These are phyloP conservation scores for Portunus trituberculatus DNA, from an alignment of 1,140 invertebrate species.

Conservation along the genomic window DNA sequence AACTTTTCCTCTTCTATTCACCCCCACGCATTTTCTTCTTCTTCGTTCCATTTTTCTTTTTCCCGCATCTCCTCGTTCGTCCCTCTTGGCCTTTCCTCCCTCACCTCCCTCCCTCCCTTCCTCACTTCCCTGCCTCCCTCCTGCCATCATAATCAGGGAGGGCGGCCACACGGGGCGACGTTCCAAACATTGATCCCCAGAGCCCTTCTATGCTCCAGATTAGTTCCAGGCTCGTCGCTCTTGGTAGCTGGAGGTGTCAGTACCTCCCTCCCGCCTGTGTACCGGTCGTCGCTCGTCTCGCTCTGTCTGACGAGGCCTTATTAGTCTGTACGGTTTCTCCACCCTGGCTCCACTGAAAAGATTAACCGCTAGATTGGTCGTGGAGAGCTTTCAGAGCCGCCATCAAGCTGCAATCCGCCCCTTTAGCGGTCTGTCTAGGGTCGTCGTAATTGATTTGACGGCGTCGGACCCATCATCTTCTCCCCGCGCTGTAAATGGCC, in stretches of 20 bases:
- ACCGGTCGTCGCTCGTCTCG: neutral
- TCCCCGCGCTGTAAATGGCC: neutral
- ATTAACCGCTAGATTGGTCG: constrained; percentile 25
- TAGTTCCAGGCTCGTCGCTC: constrained; percentile 46
- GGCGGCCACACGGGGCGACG: constrained; percentile 57
- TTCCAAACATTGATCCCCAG: constrained; percentile 61
- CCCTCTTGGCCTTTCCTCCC: neutral
- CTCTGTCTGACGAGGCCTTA: neutral
- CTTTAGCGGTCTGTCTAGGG: neutral
- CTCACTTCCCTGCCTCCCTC: constrained; percentile 25
- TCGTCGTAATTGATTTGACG: constrained; percentile 36
- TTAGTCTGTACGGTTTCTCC: neutral
- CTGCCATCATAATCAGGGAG: constrained; percentile 58
- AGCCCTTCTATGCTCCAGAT: constrained; percentile 60
- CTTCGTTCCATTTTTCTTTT: constrained; percentile 7
- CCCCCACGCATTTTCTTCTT: neutral
- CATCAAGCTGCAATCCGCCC: constrained; percentile 12
- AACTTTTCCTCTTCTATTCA: neutral
- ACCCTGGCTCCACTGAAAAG: neutral
- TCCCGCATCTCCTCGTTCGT: neutral
- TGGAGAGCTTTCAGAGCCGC: constrained; percentile 34
- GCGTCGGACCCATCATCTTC: neutral
- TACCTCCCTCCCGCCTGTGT: neutral
- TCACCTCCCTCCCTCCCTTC: neutral
- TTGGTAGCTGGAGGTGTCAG: neutral